phyloP scores from a whole-genome alignment of 2,888 invertebrate species.

The Lacanobia oleracea region DNA sequence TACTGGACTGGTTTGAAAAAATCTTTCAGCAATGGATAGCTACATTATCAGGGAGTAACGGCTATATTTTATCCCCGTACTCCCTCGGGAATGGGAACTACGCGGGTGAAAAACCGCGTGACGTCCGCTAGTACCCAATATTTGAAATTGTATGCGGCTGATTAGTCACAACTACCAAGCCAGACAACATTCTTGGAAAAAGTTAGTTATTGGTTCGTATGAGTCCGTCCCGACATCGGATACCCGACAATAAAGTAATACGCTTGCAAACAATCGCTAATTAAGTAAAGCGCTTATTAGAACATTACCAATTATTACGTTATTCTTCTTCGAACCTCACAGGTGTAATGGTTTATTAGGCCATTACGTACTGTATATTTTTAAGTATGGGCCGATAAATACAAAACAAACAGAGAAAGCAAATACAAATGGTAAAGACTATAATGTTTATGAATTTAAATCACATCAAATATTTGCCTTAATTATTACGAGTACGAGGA shows the following conservation, averaged over 20 bases:
- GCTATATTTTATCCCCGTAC: no score
- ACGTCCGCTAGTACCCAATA: no score
- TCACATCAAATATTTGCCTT: conserved; percentile 34
- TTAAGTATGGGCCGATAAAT: neutral
- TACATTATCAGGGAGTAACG: no score
- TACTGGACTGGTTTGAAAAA: no score
- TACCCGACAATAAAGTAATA: neutral
- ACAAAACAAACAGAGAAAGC: conserved; percentile 23
- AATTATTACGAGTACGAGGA: conserved; percentile 26
- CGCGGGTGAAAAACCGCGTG: no score
- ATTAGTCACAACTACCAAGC: neutral
- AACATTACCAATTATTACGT: conserved; percentile 8
- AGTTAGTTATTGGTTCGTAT: neutral
- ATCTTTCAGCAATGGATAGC: no score
- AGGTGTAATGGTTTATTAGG: neutral
- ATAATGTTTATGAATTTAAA: conserved; percentile 20
- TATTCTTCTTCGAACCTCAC: conserved; percentile 19
- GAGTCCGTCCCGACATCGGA: conserved; percentile 4
- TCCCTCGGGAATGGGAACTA: no score
- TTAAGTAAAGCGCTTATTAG: conserved; percentile 9
- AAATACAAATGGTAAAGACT: conserved; percentile 23
- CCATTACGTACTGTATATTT: conserved; percentile 4
- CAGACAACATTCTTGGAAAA: conserved; percentile 5
- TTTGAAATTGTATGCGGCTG: conserved; percentile 6
- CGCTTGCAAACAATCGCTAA: conserved; percentile 26